Percentiles rank a stretch among this genome's conserved stretches.
Conservation (phyloP, 2,888 invertebrate genomes). For the Lymantria monacha region DNA sequence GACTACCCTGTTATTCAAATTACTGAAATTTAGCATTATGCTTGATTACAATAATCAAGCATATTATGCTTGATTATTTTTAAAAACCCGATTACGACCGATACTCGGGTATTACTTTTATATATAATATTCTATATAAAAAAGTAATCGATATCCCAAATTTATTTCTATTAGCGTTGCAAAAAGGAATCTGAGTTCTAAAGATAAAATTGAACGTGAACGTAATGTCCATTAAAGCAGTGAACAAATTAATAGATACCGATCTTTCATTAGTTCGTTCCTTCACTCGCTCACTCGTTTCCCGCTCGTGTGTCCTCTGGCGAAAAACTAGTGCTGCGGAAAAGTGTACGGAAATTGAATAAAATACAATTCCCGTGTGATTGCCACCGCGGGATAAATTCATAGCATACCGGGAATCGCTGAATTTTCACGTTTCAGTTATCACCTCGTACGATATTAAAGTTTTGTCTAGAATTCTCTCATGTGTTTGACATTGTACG, state of each 20-base stretch:
- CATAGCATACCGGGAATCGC: constrained; percentile 19
- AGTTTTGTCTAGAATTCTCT: constrained; percentile 33
- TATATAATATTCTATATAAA: no score
- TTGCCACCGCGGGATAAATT: constrained; percentile 36
- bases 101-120: no score
- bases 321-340: constrained; percentile 32
- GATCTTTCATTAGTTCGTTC: constrained; percentile 21
- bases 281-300: constrained; percentile 13
- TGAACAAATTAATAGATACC: constrained; percentile 32
- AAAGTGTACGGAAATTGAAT: constrained; percentile 63
- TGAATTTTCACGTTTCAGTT: constrained; percentile 31
- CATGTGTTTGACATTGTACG: constrained; percentile 14
- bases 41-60: no score
- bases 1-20: no score
- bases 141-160: no score
- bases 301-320: constrained; percentile 13
- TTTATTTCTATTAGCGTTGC: background rate
- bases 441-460: constrained; percentile 29
- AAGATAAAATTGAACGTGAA: constrained; percentile 6
- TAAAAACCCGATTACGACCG: no score
- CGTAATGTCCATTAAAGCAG: constrained; percentile 21
- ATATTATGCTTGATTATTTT: no score
- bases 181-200: background rate
- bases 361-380: constrained; percentile 46
- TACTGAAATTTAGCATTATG: no score